A percentile compares a stretch with the other conserved stretches of the same genome.
phyloP scores from a whole-genome alignment of 2,888 invertebrate species.

The Epistrophe grossulariae region DNA sequence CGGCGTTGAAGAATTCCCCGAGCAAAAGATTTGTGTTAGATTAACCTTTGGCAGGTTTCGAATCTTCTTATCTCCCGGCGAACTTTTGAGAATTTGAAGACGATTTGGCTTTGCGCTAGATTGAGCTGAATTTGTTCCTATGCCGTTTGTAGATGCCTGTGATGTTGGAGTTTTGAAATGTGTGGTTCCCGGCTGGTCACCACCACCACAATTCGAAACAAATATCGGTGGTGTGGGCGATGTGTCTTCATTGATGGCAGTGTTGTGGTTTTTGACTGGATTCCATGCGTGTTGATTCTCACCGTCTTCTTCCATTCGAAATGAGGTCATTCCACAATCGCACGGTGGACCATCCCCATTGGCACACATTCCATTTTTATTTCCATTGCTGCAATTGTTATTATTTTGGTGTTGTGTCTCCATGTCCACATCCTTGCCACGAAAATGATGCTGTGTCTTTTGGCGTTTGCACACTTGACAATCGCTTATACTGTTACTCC shows the following conservation, averaged over 20 bases:
- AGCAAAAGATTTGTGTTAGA: constrained; percentile 82
- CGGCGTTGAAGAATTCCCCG: constrained; percentile 75
- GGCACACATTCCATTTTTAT: constrained; percentile 62
- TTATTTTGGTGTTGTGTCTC: constrained; percentile 73
- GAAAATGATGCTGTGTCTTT: constrained; percentile 83
- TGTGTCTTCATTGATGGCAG: constrained; percentile 67
- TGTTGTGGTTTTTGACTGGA: constrained; percentile 48
- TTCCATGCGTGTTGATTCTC: constrained; percentile 60
- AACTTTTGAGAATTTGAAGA: constrained; percentile 48
- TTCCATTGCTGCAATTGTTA: constrained; percentile 65
- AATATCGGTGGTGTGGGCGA: constrained; percentile 50
- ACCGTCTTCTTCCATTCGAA: constrained; percentile 67
- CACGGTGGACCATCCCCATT: constrained; percentile 64
- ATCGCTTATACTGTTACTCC: constrained; percentile 76
- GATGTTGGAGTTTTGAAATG: constrained; percentile 77
- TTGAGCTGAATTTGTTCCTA: constrained; percentile 20
- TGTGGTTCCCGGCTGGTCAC: constrained; percentile 17
- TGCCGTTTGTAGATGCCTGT: constrained; percentile 54
- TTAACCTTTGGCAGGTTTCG: constrained; percentile 82
- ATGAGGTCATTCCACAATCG: constrained; percentile 55
- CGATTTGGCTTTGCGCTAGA: constrained; percentile 46
- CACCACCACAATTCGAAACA: constrained; percentile 46
- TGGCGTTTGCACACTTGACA: constrained; percentile 84
- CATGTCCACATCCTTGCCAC: constrained; percentile 64
- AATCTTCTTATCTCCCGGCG: constrained; percentile 39